Conservation (phyloP, 2,113 vertebrate genomes). For the Gymnogyps californianus region DNA sequence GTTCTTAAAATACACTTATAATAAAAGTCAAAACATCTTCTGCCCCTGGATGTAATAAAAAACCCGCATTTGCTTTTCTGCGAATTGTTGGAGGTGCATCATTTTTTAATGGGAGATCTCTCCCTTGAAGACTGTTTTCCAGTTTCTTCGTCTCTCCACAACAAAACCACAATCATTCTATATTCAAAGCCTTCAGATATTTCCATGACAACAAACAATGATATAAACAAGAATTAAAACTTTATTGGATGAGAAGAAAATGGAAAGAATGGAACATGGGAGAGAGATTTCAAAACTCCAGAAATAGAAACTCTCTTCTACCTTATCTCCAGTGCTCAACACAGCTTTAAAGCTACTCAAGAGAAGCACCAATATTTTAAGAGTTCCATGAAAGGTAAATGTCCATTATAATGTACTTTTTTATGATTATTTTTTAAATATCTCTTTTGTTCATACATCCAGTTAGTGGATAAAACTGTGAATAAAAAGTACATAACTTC, state of each 20-base stretch:
- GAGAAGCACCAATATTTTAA: neutral
- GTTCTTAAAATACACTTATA: neutral
- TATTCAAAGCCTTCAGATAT: slow-evolving; percentile 2
- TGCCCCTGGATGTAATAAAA: neutral
- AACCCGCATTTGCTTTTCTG: neutral
- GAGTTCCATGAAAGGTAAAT: neutral
- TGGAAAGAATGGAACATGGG: neutral
- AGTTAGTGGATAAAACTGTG: neutral
- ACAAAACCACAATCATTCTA: neutral
- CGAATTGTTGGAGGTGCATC: neutral
- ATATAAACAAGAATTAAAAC: slow-evolving; percentile 12
- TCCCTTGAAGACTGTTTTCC: neutral
- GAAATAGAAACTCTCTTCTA: neutral
- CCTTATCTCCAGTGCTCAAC: neutral
- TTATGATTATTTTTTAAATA: neutral
- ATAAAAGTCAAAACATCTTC: neutral
- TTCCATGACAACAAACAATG: slow-evolving; percentile 39
- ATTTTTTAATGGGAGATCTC: neutral
- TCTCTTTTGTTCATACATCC: neutral
- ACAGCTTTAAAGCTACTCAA: neutral
- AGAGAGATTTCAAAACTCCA: neutral
- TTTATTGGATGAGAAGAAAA: neutral
- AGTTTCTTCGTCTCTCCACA: neutral
- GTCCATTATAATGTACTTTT: neutral
- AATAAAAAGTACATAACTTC: neutral